phyloP scores from a whole-genome alignment of 2,113 vertebrate genomes.

The Scatophagus argus region DNA sequence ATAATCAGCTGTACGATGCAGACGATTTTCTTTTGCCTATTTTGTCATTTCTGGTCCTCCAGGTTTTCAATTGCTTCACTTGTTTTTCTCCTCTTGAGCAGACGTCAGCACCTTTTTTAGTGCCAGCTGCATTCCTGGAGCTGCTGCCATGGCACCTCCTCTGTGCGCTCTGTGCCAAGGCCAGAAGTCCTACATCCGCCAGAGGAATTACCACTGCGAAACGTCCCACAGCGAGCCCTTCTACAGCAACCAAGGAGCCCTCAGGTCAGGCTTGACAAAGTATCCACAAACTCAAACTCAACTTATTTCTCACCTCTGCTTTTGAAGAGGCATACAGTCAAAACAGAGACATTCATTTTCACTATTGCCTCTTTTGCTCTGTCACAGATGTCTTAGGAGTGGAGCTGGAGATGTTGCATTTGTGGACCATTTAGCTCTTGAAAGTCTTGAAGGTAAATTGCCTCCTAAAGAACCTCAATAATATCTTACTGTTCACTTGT shows the following conservation, averaged over 20 bases:
- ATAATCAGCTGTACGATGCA: background rate
- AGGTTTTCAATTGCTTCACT: conserved; percentile 3
- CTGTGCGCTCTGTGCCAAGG: conserved; percentile 89
- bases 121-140: conserved; percentile 90
- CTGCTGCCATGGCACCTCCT: conserved; percentile 79
- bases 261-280: conserved; percentile 83
- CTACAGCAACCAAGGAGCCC: conserved; percentile 90
- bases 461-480: background rate
- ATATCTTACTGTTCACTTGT: background rate
- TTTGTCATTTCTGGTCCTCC: background rate
- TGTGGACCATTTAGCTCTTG: conserved; percentile 88
- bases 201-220: conserved; percentile 90
- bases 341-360: background rate
- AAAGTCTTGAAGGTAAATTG: conserved; percentile 84
- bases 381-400: conserved; percentile 86
- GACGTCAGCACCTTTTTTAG: conserved; percentile 88
- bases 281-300: background rate
- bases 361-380: conserved; percentile 4
- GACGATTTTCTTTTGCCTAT: background rate
- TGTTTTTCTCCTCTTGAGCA: conserved; percentile 61
- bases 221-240: conserved; percentile 89
- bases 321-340: background rate
- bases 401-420: conserved; percentile 90
- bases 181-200: conserved; percentile 87
- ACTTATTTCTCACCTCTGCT: background rate